Evolutionary conservation across 2,113 vertebrate species (phyloP).

Genomic region (Ammodytes marinus): DNA sequence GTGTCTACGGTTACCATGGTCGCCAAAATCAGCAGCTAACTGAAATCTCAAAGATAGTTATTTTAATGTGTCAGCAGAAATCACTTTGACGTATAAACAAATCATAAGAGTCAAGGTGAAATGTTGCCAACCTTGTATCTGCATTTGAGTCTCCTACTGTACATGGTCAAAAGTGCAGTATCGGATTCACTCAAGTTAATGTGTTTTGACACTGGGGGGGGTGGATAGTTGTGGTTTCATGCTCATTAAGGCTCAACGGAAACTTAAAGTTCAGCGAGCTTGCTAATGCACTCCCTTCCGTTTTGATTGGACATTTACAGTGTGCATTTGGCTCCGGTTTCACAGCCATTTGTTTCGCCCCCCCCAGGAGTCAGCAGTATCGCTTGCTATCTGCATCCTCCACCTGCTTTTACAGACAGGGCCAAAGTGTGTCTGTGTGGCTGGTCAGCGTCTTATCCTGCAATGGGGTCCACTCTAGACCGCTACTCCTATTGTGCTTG

Average conservation of each 20-base stretch:
- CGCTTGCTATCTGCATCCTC: conserved; percentile 21
- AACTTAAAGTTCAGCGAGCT: conserved; percentile 35
- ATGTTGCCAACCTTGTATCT: too few species aligned
- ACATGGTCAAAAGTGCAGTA: neutral
- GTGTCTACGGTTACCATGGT: too few species aligned
- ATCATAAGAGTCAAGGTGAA: too few species aligned
- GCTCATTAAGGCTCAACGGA: conserved; percentile 40
- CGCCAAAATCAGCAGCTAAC: too few species aligned
- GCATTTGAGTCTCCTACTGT: too few species aligned
- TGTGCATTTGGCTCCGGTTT: conserved; percentile 23
- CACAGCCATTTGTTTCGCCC: neutral
- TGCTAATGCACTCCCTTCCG: conserved; percentile 13
- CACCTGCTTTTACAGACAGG: neutral
- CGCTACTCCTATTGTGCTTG: neutral
- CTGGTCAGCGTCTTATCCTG: conserved; percentile 10
- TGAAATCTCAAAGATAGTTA: too few species aligned
- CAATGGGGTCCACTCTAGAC: neutral
- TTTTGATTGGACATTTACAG: conserved; percentile 52
- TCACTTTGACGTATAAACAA: too few species aligned
- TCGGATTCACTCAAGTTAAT: neutral
- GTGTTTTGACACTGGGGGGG: neutral
- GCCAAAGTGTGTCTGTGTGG: too few species aligned
- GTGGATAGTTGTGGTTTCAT: conserved; percentile 7
- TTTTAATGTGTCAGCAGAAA: too few species aligned
- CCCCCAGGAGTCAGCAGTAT: conserved; percentile 39